Percentiles rank a stretch among this genome's conserved stretches.
phyloP scores from a whole-genome alignment of 2,797 vertebrate species.

The Meda fulgida region DNA sequence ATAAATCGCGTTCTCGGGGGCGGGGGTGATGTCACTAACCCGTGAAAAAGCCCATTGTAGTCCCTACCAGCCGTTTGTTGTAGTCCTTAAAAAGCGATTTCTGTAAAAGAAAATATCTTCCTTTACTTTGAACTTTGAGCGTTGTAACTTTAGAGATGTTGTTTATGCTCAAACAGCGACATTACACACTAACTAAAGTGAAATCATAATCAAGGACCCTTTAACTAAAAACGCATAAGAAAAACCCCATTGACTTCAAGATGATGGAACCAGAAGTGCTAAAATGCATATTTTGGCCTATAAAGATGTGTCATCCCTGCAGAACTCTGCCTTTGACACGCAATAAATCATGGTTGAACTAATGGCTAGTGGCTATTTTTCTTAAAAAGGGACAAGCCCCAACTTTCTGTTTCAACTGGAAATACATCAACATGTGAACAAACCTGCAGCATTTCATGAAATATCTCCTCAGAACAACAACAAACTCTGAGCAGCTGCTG shows the following conservation, averaged over 20 bases:
- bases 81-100: too few species aligned
- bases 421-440: not conserved
- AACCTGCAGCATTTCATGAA: not conserved
- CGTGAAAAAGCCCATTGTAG: too few species aligned
- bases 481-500: not conserved
- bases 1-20: too few species aligned
- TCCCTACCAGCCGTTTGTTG: too few species aligned
- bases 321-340: not conserved
- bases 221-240: not conserved
- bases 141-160: too few species aligned
- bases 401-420: not conserved
- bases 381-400: not conserved
- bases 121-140: too few species aligned
- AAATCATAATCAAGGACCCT: too few species aligned
- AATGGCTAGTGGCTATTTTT: not conserved
- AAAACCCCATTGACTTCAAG: not conserved
- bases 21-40: too few species aligned
- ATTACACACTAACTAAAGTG: too few species aligned
- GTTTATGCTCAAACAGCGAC: too few species aligned
- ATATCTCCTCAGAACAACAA: not conserved
- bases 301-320: not conserved
- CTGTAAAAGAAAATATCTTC: too few species aligned
- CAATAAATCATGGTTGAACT: not conserved
- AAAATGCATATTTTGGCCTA: not conserved
- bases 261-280: not conserved